Conservation (phyloP, 2,113 vertebrate genomes). For the Apodemus sylvaticus region DNA sequence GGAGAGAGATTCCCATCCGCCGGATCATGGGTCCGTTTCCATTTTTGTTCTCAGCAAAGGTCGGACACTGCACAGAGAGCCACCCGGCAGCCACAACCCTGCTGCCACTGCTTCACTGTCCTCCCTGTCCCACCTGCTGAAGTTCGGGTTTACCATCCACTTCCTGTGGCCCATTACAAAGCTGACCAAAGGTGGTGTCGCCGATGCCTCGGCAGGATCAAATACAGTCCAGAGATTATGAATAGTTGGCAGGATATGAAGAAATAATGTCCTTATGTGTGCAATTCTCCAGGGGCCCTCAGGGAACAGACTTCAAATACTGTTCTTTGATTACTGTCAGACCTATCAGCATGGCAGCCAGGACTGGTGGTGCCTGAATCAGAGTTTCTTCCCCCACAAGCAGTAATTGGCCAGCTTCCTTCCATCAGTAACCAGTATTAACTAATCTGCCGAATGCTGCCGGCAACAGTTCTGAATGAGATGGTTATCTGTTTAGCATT, state of each 20-base stretch:
- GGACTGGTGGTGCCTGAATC: not conserved
- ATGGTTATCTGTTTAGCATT: constrained; percentile 10
- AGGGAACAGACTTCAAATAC: constrained; percentile 58
- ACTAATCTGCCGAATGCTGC: constrained; percentile 45
- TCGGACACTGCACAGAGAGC: not conserved
- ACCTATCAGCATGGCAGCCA: constrained; percentile 65
- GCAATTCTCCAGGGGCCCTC: constrained; percentile 67
- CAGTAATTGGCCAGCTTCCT: constrained; percentile 40
- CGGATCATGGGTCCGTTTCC: constrained; percentile 16
- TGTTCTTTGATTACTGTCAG: constrained; percentile 63
- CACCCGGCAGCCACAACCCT: constrained; percentile 8
- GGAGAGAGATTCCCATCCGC: rapidly evolving
- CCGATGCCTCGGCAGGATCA: constrained; percentile 49
- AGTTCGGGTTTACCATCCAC: constrained; percentile 63
- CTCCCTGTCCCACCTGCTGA: not conserved
- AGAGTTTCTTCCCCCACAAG: not conserved
- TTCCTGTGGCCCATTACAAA: constrained; percentile 65
- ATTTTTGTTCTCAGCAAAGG: constrained; percentile 55
- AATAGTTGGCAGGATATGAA: constrained; percentile 61
- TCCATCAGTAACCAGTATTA: constrained; percentile 61
- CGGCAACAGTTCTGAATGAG: constrained; percentile 45
- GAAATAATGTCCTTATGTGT: constrained; percentile 61
- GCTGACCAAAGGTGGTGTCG: constrained; percentile 59
- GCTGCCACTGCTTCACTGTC: constrained; percentile 47
- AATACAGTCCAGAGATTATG: constrained; percentile 59